Evolutionary conservation across 2,888 invertebrate species (phyloP).

Genomic region (Spodoptera exigua): DNA sequence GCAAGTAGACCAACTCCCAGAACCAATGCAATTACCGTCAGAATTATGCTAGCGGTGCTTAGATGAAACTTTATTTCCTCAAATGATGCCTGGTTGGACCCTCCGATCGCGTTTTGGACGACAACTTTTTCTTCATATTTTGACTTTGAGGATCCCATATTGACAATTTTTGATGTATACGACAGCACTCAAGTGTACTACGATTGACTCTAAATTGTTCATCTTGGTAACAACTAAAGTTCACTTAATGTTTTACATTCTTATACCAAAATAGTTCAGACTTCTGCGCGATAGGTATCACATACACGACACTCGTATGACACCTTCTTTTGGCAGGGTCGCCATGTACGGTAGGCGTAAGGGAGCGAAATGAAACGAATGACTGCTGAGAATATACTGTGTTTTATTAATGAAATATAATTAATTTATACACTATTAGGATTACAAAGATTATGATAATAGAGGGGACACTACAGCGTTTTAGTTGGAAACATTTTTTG

Average conservation of each 20-base stretch:
- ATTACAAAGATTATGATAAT: too few relatives aligned
- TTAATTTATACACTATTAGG: too few relatives aligned
- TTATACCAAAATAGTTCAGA: conserved; percentile 1
- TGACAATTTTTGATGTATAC: background rate
- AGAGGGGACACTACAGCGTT: too few relatives aligned
- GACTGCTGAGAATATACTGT: too few relatives aligned
- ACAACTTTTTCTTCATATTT: conserved; percentile 2
- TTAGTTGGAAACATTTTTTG: too few relatives aligned
- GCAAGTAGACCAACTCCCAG: conserved; percentile 3
- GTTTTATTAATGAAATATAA: too few relatives aligned
- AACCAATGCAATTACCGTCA: conserved; percentile 2
- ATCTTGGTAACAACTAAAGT: conserved; percentile 1
- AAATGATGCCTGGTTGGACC: conserved; percentile 2
- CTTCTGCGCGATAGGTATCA: conserved; percentile 1
- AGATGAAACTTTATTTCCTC: conserved; percentile 2
- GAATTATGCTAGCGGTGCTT: conserved; percentile 1
- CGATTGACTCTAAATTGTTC: conserved; percentile 1
- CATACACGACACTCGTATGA: conserved; percentile 1
- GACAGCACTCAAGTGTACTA: background rate
- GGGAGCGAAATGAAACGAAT: conserved; percentile 2
- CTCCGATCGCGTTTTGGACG: conserved; percentile 1
- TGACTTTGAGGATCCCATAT: background rate
- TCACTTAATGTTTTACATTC: conserved; percentile 2
- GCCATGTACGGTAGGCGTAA: conserved; percentile 2
- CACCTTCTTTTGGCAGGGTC: conserved; percentile 3